A percentile compares a stretch with the other conserved stretches of the same genome.
Conservation (phyloP, 2,888 invertebrate species). For the Thecocarcelia acutangulata region DNA sequence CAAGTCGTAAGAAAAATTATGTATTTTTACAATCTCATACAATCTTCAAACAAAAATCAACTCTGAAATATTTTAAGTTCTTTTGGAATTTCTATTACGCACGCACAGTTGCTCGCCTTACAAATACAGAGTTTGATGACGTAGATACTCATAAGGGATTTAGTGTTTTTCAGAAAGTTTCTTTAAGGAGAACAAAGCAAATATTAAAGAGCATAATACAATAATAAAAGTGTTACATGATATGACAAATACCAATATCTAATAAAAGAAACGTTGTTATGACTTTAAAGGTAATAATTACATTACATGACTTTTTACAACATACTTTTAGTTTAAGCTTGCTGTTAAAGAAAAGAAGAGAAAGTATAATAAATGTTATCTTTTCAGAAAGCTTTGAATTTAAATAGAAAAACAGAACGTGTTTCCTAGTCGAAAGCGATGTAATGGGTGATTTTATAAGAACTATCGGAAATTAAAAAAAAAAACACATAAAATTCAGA, state of each 20-base stretch:
- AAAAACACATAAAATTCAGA: too few relatives aligned
- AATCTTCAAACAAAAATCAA: slow-evolving; percentile 44
- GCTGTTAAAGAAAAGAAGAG: too few relatives aligned
- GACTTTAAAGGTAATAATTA: slow-evolving; percentile 31
- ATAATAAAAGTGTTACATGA: slow-evolving; percentile 35
- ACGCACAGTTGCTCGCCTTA: neutral
- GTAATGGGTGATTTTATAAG: too few relatives aligned
- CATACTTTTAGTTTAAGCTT: too few relatives aligned
- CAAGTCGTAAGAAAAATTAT: slow-evolving; percentile 4
- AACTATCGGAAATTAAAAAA: too few relatives aligned
- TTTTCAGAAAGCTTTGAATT: too few relatives aligned
- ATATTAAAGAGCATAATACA: slow-evolving; percentile 28
- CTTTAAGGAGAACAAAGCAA: slow-evolving; percentile 21
- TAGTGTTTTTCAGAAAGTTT: neutral
- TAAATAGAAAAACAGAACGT: too few relatives aligned
- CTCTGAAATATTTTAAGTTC: slow-evolving; percentile 38
- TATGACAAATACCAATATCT: slow-evolving; percentile 41
- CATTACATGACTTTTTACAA: neutral
- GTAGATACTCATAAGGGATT: too few relatives aligned
- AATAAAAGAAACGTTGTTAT: slow-evolving; percentile 39
- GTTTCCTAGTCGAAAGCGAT: too few relatives aligned
- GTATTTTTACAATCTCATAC: slow-evolving; percentile 3
- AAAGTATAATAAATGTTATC: too few relatives aligned
- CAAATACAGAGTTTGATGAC: too few relatives aligned
- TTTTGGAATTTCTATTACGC: neutral